Evolutionary conservation across 2,888 invertebrate species (phyloP), one percentile per base, ranked within the genome.

Genomic region (Peribatodes rhomboidaria): DNA sequence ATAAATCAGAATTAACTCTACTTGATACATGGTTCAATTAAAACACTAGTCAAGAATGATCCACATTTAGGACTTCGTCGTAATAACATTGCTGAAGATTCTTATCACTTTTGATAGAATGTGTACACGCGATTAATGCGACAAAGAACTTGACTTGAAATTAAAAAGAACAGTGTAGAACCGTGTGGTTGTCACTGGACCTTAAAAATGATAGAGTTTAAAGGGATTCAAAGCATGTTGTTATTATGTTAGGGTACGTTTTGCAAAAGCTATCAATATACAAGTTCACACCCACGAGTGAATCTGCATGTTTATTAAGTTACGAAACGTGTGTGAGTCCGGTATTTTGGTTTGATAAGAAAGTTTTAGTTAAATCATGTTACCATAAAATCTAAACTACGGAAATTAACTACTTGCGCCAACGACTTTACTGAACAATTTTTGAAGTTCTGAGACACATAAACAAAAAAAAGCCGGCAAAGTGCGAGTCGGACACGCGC

Each of bases 311-410:
- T 3, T 44, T 20, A 72, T 69, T 62, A 65, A 11, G 55, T 77
- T 74, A 69, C 69, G 71, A 74, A 75, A 76, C 65, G 59, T 64
- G 64, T 70, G 62, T 65, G 66, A 65, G 69, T 71, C 71, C 65
- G 75, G 75, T 76, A 73, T 72, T 11, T 71, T 71, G 58, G 50
- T 68, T 58, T 68, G 74, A 77, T 77, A 75, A 74, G 27, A 60
- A 50, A 50, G 13, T 22, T 11, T 1, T n/a, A n/a, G n/a, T n/a
- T n/a, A n/a, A n/a, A n/a, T n/a, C 10, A 1, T 4, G 8, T 20
- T 46, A 46, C 44, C 20, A 8, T 41, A 8, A 16, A 1, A 27
- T 2, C 2, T 6, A 27, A 27, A 27, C 27, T 27, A 27, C 27
- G n/a, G n/a, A n/a, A n/a, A n/a, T n/a, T n/a, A n/a, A n/a, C n/a